A percentile compares a stretch with the other conserved stretches of the same genome.
Evolutionary conservation across 2,888 invertebrate genomes (phyloP).

Genomic region (Bellardia pandia): DNA sequence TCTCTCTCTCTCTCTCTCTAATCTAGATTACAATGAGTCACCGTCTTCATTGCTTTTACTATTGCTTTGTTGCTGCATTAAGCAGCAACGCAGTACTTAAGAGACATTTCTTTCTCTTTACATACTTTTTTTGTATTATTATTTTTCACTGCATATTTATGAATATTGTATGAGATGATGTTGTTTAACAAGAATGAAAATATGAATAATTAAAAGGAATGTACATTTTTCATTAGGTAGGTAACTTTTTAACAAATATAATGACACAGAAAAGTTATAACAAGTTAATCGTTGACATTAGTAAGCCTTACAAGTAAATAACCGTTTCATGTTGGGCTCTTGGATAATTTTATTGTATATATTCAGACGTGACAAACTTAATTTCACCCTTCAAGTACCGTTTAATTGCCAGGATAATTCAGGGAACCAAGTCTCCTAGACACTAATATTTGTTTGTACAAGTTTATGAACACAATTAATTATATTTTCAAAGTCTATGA

Average conservation of each 20-base stretch:
- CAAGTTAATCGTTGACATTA: too few relatives aligned
- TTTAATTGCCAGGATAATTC: too few relatives aligned
- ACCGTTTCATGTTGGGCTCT: too few relatives aligned
- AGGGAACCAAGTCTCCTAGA: too few relatives aligned
- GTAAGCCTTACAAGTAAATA: too few relatives aligned
- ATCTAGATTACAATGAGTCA: conserved; percentile 22
- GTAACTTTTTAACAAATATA: not conserved
- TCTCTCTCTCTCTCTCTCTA: not conserved
- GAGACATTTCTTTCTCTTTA: conserved; percentile 49
- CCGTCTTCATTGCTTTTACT: conserved; percentile 3
- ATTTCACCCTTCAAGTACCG: too few relatives aligned
- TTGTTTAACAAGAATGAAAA: not conserved
- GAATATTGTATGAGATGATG: conserved; percentile 62
- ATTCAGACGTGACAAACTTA: too few relatives aligned
- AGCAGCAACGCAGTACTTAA: conserved; percentile 41
- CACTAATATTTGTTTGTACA: too few relatives aligned
- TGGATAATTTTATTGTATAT: too few relatives aligned
- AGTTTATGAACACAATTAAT: not conserved
- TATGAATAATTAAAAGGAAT: conserved; percentile 23
- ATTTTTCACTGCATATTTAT: conserved; percentile 59
- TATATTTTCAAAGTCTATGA: not conserved
- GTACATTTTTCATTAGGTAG: conserved; percentile 3
- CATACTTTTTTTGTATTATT: not conserved
- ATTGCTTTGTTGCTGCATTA: conserved; percentile 35
- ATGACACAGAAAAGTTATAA: too few relatives aligned